Evolutionary conservation across 2,797 vertebrate species (phyloP).

Genomic region (Otolemur crassicaudatus): DNA sequence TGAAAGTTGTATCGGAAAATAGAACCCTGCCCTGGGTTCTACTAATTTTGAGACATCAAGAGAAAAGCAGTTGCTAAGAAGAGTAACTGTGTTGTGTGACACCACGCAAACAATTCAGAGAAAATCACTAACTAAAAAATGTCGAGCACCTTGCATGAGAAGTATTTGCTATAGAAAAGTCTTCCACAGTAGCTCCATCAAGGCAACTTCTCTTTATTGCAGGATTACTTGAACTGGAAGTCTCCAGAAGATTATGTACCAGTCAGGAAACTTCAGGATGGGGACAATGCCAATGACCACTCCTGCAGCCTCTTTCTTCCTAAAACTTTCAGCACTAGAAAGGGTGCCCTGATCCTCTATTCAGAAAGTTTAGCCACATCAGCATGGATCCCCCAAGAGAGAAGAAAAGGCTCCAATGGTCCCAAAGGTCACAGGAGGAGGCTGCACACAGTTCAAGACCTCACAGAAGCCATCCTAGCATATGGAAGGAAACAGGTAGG

Average conservation of each 20-base stretch:
- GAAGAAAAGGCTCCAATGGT: conserved; percentile 69
- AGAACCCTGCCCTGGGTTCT: background rate
- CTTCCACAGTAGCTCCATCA: background rate
- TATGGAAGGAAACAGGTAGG: conserved; percentile 87
- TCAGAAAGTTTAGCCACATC: conserved; percentile 88
- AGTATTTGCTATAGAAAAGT: background rate
- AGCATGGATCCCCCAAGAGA: conserved; percentile 63
- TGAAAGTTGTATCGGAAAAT: background rate
- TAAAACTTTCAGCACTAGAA: conserved; percentile 91
- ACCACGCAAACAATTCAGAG: conserved; percentile 38
- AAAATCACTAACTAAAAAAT: background rate
- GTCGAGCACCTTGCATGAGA: background rate
- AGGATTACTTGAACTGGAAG: conserved; percentile 93
- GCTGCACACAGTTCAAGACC: conserved; percentile 85
- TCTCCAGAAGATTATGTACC: conserved; percentile 82
- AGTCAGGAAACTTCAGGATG: conserved; percentile 69
- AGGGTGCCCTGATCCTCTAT: conserved; percentile 88
- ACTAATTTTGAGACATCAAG: conserved; percentile 37
- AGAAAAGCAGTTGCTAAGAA: conserved; percentile 62
- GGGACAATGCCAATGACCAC: background rate
- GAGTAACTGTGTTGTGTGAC: conserved; percentile 5
- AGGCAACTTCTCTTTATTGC: conserved; percentile 19
- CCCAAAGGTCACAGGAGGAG: conserved; percentile 48
- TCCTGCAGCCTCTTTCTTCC: conserved; percentile 82
- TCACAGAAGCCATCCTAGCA: conserved; percentile 86